Evolutionary conservation across 2,888 invertebrate genomes (phyloP), one percentile per base, ranked within the genome.

Genomic region (Heliconius erato): DNA sequence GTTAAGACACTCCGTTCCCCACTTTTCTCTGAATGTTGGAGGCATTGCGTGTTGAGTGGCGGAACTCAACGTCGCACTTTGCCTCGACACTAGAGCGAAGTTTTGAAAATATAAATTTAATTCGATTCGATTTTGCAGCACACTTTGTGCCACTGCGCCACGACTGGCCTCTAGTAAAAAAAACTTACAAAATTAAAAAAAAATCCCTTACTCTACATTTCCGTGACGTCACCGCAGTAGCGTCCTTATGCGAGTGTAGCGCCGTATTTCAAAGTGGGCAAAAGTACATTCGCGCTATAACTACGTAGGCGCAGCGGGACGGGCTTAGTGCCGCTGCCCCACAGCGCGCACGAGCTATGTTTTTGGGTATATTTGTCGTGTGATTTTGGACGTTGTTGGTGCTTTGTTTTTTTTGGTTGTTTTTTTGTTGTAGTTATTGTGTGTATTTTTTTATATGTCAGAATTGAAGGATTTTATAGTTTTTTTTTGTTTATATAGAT

Each of bases 211-310:
- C 23, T 54, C 74, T 74, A 74, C 74, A 74, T 74, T 59, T 44
- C 0, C 1, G 65, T 77, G 65, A 77, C 77, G 69, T 71, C 69
- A 87, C 85, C 86, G 86, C 88, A 91, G 92, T 92, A 92, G 88
- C 93, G 90, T 86, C 89, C 88, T 90, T 94, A 88, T 94, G 86
- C 89, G 79, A 81, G 87, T 86, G 84, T 90, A 86, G 89, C 92
- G 94, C 90, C 87, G 91, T 95, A 95, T 96, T 94, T 96, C 95
- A 95, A 95, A 95, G 95, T 95, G 95, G 95, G 95, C 95, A 95
- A 94, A 94, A 95, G 95, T 96, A 95, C 94, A 93, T 94, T 94
- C 94, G 94, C 94, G 94, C 94, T 95, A 96, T 95, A 95, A 92
- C 94, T 95, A 95, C 92, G 95, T 95, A 95, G 94, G 94, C 93